Evolutionary conservation across 2,113 vertebrate genomes (phyloP), one percentile per base, ranked within the genome.

Genomic region (human (Homo sapiens)): DNA sequence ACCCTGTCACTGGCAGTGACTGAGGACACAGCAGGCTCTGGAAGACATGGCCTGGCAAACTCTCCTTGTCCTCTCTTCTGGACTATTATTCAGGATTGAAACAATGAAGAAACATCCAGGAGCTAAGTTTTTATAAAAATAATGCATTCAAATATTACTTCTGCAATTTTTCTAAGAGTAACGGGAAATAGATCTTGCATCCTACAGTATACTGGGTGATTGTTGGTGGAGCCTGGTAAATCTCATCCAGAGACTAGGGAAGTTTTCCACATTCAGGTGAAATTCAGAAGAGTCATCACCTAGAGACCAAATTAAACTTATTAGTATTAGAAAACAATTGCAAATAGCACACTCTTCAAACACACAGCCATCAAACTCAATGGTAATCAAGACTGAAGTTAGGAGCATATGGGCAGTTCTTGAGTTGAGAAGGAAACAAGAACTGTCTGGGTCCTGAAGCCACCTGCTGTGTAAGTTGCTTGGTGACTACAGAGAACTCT

Each of bases 21-120:
- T 16, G 11, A 22, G 35, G 32, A 16, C 1, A 0, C 27, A 79
- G 68, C 12, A 48, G 50, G 8, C 6, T 1, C 43, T 35, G 14
- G 23, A 16, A 75, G 2, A 35, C 0, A 3, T 2, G 2, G 32
- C 61, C 70, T 48, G 18, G 14, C 17, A 50, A 43, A 17, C 9
- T 80, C 25, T 75, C 17, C 48, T 85, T 59, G 52, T 38, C n/a
- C n/a, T 70, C 48, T 80, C 38, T 87, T 64, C 38, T 45, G 22
- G 12, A 2, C 2, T 81, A 6, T 73, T 86, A 27, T 45, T 72
- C 1, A 52, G 55, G 23, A 4, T 20, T 14, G 8, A 78, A 13
- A 20, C 30, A 55, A 17, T 13, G 16, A 40, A 89, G 57, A 78
- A 82, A 68, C n/a, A 83, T 35, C 1, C 30, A 78, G 25, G 25